phyloP scores from a whole-genome alignment of 2,113 vertebrate species.

The Antechinus flavipes region DNA sequence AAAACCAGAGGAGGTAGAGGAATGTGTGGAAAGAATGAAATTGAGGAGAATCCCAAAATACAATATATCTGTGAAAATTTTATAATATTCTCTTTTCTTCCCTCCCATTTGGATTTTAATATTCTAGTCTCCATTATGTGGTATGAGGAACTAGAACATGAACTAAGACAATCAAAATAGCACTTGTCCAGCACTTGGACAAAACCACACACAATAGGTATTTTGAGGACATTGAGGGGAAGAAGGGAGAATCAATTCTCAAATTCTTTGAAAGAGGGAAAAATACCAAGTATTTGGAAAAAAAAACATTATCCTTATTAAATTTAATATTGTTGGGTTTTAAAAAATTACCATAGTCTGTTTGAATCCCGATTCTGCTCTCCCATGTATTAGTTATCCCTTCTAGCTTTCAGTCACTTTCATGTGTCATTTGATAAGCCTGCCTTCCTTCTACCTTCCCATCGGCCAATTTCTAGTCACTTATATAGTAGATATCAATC shows the following conservation, averaged over 20 bases:
- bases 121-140: not conserved
- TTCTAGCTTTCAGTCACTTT: not conserved
- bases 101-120: not conserved
- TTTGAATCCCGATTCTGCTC: not conserved
- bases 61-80: not conserved
- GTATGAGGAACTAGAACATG: not conserved
- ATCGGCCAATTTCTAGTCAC: not conserved
- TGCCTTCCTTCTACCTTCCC: not conserved
- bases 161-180: not conserved
- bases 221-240: not conserved
- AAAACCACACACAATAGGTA: not conserved
- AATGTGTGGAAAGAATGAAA: not conserved
- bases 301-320: not conserved
- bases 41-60: not conserved
- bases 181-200: not conserved
- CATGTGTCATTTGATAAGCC: not conserved
- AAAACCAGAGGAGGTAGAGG: not conserved
- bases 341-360: not conserved
- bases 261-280: not conserved
- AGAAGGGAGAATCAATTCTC: not conserved
- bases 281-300: not conserved
- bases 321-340: not conserved
- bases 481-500: not conserved
- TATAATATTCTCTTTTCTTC: not conserved
- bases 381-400: not conserved